Evolutionary conservation across 1,140 invertebrate species (phyloP), one percentile per base, ranked within the genome.

Genomic region (Stratiolaelaps scimitus): DNA sequence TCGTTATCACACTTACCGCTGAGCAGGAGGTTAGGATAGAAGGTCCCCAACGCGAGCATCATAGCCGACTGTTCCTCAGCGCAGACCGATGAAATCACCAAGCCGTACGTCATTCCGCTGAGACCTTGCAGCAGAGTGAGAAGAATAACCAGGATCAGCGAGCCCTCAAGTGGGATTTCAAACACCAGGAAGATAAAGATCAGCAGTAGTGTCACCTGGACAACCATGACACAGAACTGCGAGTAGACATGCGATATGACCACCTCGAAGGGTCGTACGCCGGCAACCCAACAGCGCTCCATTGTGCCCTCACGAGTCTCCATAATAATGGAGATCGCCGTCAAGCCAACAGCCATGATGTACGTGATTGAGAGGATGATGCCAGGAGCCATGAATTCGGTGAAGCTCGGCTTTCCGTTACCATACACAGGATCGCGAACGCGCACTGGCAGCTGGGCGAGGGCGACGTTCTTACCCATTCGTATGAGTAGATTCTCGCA

Each of bases 281-380:
- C 90, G 40, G 87, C 87, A 0, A 92, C 89, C 83, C 88, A 88
- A 48, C 87, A 88, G 66, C 90, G 78, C 74, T 93, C 89, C 69
- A 92, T 72, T n/a, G 92, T 76, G 26, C 90, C 90, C 76, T 92
- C 89, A 69, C 89, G 92, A 69, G 88, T 81, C 74, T 96, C 92
- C 66, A 92, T 84, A 53, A 96, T 86, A 73, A 96, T 83, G 1
- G 87, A 85, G 15, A 92, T 87, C 2, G 90, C 90, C 15, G 91
- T 95, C 64, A 95, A 75, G n/a, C 90, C 90, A 17, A 93, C 89
- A 23, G 92, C 89, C 77, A 94, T 81, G 81, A 95, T 93, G 79
- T 92, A 95, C 1, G 92, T 88, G 72, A 94, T 93, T n/a, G 89
- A 92, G 68, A 94, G 77, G 73, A 94, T 91, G 65, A 95, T 86